A percentile compares a stretch with the other conserved stretches of the same genome.
Conservation (phyloP, 2,113 vertebrate genomes). For the Chrysochloris asiatica region DNA sequence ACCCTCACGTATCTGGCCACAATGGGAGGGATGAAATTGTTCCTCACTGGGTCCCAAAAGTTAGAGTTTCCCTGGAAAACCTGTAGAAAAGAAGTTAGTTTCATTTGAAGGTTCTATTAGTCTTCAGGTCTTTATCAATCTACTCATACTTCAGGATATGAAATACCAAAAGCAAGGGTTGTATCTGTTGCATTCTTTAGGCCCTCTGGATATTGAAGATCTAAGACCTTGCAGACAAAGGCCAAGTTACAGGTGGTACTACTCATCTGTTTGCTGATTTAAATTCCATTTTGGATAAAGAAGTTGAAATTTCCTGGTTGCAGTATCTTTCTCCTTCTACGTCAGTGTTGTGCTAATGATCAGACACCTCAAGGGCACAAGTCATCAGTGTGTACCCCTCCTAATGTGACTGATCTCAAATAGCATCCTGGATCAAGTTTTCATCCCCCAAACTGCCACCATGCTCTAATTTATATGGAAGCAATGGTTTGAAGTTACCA, state of each 20-base stretch:
- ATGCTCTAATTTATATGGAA: background rate
- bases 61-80: slow-evolving; percentile 89
- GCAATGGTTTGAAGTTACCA: background rate
- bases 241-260: background rate
- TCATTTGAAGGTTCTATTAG: background rate
- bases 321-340: background rate
- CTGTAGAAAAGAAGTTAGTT: slow-evolving; percentile 72
- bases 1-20: slow-evolving; percentile 86
- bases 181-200: background rate
- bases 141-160: background rate
- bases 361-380: background rate
- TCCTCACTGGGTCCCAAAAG: slow-evolving; percentile 83
- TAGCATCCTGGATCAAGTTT: background rate
- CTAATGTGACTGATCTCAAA: background rate
- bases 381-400: background rate
- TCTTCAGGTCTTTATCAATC: background rate
- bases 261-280: background rate
- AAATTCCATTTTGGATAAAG: background rate
- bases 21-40: slow-evolving; percentile 88
- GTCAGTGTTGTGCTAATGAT: background rate
- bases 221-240: background rate
- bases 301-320: background rate
- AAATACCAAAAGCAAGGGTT: slow-evolving; percentile 8
- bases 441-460: background rate
- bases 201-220: background rate